These are phyloP conservation scores for Rhingia rostrata DNA, from an alignment of 2,888 invertebrate species.

Conservation along the genomic window DNA sequence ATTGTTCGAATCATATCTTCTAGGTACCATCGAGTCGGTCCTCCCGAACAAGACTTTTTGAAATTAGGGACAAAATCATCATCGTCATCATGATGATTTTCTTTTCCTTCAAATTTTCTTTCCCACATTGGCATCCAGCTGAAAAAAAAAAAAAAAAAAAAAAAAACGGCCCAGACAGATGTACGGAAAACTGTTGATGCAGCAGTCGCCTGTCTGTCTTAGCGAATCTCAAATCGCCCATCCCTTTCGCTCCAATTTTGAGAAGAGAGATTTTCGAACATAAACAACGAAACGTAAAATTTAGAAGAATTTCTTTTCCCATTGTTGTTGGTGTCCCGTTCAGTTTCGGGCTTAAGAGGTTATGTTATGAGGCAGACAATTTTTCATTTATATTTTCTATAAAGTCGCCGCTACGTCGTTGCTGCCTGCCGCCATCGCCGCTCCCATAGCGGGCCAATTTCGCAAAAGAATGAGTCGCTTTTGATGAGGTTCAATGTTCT, in stretches of 20 bases:
- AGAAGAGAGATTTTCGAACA: slow-evolving; percentile 16
- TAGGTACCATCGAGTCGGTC: slow-evolving; percentile 39
- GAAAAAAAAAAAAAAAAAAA: neutral
- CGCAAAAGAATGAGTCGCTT: slow-evolving; percentile 69
- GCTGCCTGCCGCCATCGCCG: slow-evolving; percentile 11
- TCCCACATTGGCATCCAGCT: neutral
- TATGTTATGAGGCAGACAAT: slow-evolving; percentile 65
- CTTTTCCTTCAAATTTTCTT: slow-evolving; percentile 33
- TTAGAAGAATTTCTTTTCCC: slow-evolving; percentile 57
- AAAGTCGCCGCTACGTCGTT: slow-evolving; percentile 52
- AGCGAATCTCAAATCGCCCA: slow-evolving; percentile 44
- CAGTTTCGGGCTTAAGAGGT: slow-evolving; percentile 53
- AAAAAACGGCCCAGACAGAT: slow-evolving; percentile 3
- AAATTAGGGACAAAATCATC: slow-evolving; percentile 62
- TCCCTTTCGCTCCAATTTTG: slow-evolving; percentile 20
- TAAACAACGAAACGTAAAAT: slow-evolving; percentile 16
- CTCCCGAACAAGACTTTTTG: slow-evolving; percentile 42
- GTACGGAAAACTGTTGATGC: slow-evolving; percentile 70
- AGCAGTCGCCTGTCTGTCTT: slow-evolving; percentile 74
- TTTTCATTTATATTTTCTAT: slow-evolving; percentile 65
- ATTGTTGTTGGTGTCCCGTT: slow-evolving; percentile 41
- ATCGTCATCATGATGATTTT: slow-evolving; percentile 55
- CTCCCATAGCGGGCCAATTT: slow-evolving; percentile 61
- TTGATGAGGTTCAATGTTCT: slow-evolving; percentile 73
- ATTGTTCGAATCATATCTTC: slow-evolving; percentile 39